Conservation (phyloP, 2,113 vertebrate genomes). For the Oreochromis niloticus region DNA sequence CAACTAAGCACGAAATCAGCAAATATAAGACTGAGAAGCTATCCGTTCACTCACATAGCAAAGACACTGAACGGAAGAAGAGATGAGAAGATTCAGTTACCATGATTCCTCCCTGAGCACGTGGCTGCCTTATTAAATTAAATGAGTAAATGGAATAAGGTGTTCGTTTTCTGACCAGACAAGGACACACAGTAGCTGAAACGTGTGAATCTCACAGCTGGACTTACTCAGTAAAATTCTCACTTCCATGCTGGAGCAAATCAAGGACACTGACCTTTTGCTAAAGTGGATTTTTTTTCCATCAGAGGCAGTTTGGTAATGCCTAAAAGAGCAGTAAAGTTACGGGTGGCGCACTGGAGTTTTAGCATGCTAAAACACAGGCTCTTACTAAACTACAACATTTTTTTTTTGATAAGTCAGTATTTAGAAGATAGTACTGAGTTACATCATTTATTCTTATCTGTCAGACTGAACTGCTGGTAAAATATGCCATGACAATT, state of each 20-base stretch:
- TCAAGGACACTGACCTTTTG: constrained; percentile 12
- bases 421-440: not conserved
- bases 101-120: not conserved
- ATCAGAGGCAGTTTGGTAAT: not conserved
- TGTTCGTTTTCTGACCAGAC: not conserved
- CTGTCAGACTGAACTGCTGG: not conserved
- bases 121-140: constrained; percentile 1
- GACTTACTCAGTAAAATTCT: not conserved
- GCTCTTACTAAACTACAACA: not conserved
- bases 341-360: not conserved
- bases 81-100: not conserved
- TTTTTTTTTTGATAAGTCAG: not conserved
- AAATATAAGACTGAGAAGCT: not conserved
- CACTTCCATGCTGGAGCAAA: constrained; percentile 3
- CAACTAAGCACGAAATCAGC: not conserved
- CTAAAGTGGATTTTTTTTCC: not conserved
- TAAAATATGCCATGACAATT: not conserved
- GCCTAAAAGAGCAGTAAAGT: not conserved
- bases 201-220: constrained; percentile 5
- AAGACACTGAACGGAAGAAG: not conserved
- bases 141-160: constrained; percentile 21
- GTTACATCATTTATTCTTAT: not conserved
- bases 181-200: not conserved
- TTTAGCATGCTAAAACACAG: not conserved
- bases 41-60: not conserved